Conservation (phyloP, 2,113 vertebrate genomes). For the Petaurus breviceps region DNA sequence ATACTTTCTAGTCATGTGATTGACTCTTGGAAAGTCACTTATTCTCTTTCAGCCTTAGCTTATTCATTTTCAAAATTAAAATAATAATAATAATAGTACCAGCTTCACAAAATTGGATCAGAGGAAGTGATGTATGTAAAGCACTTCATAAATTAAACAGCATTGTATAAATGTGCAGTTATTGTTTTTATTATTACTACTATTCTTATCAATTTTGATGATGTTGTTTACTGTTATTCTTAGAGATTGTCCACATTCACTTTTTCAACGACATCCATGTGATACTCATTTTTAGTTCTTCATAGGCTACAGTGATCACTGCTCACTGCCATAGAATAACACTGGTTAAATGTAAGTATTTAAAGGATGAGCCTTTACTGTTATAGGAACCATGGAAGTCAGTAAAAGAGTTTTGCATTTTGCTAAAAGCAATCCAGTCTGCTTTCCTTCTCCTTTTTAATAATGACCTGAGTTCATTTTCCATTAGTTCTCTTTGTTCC, state of each 20-base stretch:
- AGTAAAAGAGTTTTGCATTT: background rate
- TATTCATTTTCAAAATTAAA: background rate
- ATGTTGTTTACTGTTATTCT: no score
- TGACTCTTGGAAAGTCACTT: background rate
- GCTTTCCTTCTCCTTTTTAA: background rate
- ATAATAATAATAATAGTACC: background rate
- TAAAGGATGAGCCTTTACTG: background rate
- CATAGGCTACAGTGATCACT: background rate
- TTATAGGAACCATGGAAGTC: background rate
- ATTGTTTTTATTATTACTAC: background rate
- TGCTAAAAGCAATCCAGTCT: background rate
- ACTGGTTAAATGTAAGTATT: background rate
- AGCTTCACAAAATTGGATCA: background rate
- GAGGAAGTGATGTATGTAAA: background rate
- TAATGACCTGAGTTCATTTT: background rate
- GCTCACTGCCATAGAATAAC: background rate
- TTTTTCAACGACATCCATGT: no score
- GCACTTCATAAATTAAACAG: no score
- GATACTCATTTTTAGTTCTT: background rate
- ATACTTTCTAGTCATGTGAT: background rate
- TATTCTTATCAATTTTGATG: no score
- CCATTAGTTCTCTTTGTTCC: background rate
- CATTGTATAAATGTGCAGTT: no score
- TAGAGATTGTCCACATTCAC: no score
- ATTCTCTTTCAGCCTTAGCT: background rate